Conservation (phyloP, 2,113 vertebrate species). For the Phodopus roborovskii region DNA sequence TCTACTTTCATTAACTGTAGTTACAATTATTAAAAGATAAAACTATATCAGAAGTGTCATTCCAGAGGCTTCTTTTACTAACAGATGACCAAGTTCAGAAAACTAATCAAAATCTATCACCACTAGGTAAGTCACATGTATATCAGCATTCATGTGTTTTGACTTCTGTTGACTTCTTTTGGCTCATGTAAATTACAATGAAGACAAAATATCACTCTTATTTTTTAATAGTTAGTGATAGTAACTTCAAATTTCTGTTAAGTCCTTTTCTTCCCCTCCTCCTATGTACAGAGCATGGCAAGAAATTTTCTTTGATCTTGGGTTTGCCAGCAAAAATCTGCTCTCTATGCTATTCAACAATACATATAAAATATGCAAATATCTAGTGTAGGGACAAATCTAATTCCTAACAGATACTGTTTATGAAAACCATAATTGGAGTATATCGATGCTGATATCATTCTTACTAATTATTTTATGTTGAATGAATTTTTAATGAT, state of each 20-base stretch:
- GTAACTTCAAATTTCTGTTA: not conserved
- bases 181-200: not conserved
- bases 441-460: conserved; percentile 70
- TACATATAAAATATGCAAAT: conserved; percentile 38
- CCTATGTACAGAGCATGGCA: not conserved
- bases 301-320: not conserved
- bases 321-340: not conserved
- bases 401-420: conserved; percentile 44
- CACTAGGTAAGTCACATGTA: not conserved
- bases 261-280: conserved; percentile 26
- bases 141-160: not conserved
- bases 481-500: conserved; percentile 82
- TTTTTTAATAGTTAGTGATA: not conserved
- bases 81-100: not conserved
- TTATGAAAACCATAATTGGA: conserved; percentile 66
- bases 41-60: not conserved
- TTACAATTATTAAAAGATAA: not conserved
- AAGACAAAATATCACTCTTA: not conserved
- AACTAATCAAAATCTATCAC: not conserved
- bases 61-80: not conserved
- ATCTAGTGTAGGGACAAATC: not conserved
- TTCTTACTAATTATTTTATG: conserved; percentile 72
- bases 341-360: not conserved
- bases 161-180: not conserved
- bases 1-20: not conserved